Evolutionary conservation across 2,888 invertebrate genomes (phyloP).

Genomic region (Scrobipalpa atriplicella): DNA sequence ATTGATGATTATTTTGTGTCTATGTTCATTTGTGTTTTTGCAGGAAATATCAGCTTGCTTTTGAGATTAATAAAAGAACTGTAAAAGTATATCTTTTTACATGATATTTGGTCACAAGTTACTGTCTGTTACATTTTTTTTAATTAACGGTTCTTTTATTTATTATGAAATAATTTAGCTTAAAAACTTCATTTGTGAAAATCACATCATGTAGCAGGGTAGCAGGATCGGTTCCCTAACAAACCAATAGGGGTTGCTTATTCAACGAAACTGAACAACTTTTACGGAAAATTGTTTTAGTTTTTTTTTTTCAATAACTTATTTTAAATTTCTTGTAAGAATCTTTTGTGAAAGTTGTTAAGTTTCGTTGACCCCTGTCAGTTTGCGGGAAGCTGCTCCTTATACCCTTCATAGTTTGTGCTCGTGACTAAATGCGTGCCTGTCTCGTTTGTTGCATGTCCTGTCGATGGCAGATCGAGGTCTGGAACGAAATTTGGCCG

Average conservation of each 20-base stretch:
- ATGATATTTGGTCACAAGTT: neutral
- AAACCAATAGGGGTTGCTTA: no score
- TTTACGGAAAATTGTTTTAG: no score
- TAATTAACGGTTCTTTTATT: neutral
- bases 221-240: neutral
- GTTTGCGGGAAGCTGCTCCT: no score
- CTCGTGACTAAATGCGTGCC: conserved; percentile 39
- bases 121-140: neutral
- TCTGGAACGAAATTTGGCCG: conserved; percentile 85
- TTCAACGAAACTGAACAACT: no score
- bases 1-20: neutral
- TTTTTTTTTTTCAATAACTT: no score
- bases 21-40: neutral
- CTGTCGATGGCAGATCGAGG: conserved; percentile 82
- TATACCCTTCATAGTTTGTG: conserved; percentile 25
- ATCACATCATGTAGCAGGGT: neutral
- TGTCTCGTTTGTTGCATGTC: conserved; percentile 74
- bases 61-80: neutral
- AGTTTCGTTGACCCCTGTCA: no score
- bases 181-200: conserved; percentile 6
- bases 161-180: neutral
- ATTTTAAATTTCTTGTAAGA: no score
- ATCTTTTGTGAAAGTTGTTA: no score
- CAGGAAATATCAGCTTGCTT: neutral
- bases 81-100: neutral